phyloP scores from a whole-genome alignment of 2,113 vertebrate species.

The Elanus axillaris region DNA sequence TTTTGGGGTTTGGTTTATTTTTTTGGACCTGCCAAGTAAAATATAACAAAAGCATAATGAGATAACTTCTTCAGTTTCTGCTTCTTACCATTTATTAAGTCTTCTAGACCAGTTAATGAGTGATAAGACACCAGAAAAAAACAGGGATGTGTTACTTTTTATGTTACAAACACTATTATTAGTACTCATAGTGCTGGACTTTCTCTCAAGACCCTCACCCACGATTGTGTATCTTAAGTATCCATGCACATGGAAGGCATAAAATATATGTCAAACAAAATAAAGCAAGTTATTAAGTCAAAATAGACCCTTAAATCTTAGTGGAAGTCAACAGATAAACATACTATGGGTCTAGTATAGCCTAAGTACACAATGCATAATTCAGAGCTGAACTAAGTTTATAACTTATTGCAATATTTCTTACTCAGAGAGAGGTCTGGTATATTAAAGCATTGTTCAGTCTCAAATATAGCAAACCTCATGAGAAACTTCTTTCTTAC shows the following conservation, averaged over 20 bases:
- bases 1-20: background rate
- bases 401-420: conserved; percentile 72
- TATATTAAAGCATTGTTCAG: conserved; percentile 63
- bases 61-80: background rate
- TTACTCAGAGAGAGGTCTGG: conserved; percentile 48
- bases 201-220: conserved; percentile 77
- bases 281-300: conserved; percentile 79
- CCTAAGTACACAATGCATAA: conserved; percentile 79
- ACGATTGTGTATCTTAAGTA: conserved; percentile 78
- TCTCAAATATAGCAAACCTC: conserved; percentile 60
- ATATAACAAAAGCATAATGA: background rate
- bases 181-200: conserved; percentile 62
- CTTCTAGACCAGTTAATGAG: background rate
- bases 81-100: background rate
- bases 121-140: conserved; percentile 18
- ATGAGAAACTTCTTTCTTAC: conserved; percentile 40
- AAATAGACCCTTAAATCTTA: conserved; percentile 79
- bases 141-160: background rate
- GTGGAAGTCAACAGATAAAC: conserved; percentile 84
- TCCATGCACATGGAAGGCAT: conserved; percentile 75
- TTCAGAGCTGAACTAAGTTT: conserved; percentile 74
- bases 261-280: conserved; percentile 84
- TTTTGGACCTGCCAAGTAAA: background rate
- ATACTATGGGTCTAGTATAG: conserved; percentile 71
- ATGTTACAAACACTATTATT: conserved; percentile 25